Base-by-base conservation (phyloP, 2,113 vertebrate species). In the Hemibagrus wyckioides region DNA sequence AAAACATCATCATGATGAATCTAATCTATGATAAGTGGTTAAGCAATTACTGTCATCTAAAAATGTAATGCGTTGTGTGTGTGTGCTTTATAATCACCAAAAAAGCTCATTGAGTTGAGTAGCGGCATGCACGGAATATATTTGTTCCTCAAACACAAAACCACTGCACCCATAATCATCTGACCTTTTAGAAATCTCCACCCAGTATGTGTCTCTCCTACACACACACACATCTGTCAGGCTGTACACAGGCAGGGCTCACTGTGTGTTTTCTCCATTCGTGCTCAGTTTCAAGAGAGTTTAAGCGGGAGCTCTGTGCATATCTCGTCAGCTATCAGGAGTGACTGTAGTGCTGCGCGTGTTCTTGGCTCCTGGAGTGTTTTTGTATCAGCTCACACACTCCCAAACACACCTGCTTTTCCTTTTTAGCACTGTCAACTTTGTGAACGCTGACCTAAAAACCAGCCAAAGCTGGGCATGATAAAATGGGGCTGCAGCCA, bases 381-480 rank as follows among this genome's bases (percentile, higher is more conserved):
- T 77, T 87, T 85, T 48, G 75, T 84, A 69, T 67, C 88, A 76
- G 41, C 33, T 57, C 82, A 84, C 76, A 75, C 30, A 71, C 41
- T 50, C 80, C 77, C 21, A 19, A 59, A 73, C 67, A 79, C 56
- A 28, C 67, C 44, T 69, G 61, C 61, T 54, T 79, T 21, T 25
- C 44, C 59, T 56, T 81, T 85, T 87, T 85, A 85, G 82, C 86
- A 65, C 71, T 3, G 77, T 87, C 82, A 87, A 86, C 85, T 87
- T 87, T 79, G 67, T 54, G 82, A 76, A 65, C 28, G 50, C 48
- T 89, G 83, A 82, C 88, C 83, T 87, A 87, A 89, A 89, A 89
- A 85, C 79, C 86, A 76, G 54, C 48, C 77, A 30, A 63, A 56
- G 69, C 48, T 33, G 33, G 71, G 81, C 85, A 84, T 87, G 88